Evolutionary conservation across 2,113 vertebrate genomes (phyloP), one percentile per base, ranked within the genome.

Genomic region (Stomatorhinus ivindoensis): DNA sequence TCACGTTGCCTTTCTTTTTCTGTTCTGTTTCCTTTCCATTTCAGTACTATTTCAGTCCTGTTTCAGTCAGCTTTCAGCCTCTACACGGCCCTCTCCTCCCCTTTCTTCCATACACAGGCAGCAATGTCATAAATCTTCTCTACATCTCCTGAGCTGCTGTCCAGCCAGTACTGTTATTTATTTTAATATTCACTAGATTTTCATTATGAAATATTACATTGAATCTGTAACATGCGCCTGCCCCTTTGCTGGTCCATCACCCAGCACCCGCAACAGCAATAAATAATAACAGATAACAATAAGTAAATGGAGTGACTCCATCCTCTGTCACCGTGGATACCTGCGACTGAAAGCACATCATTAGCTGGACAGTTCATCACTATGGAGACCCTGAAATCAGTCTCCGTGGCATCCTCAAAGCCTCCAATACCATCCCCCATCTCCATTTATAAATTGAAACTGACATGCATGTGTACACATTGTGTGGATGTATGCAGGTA

Each of bases 121-220:
- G 10, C 61, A 10, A 31, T 15, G 44, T 55, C 85, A 87, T 87
- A 35, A 87, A 53, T 87, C 85, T 87, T 53, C 85, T 48, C 83
- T 86, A 3, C 73, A 17, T 84, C 19, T 87, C 85, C 85, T 55
- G 24, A 50, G 85, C 85, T 87, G 13, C 50, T 35, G 85, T 53
- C 47, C 50, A 53, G 48, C 27, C 48, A 53, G 44, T 21, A 53
- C 13, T 35, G 47, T 87, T 87, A 87, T 87, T 87, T 53, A 51
- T 53, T 87, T 87, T 87, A 87, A 87, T 55, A 87, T 87, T 87
- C 85, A 53, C 27, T 27, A 50, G 27, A 87, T 87, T 87, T 87
- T 53, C 31, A 86, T 35, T 87, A 47, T 87, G 85, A 51, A 87
- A 87, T 53, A 53, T 87, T 35, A 87, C 27, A 53, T 87, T 53